Conservation (phyloP, 2,888 invertebrate species). For the Tenthredo livida region DNA sequence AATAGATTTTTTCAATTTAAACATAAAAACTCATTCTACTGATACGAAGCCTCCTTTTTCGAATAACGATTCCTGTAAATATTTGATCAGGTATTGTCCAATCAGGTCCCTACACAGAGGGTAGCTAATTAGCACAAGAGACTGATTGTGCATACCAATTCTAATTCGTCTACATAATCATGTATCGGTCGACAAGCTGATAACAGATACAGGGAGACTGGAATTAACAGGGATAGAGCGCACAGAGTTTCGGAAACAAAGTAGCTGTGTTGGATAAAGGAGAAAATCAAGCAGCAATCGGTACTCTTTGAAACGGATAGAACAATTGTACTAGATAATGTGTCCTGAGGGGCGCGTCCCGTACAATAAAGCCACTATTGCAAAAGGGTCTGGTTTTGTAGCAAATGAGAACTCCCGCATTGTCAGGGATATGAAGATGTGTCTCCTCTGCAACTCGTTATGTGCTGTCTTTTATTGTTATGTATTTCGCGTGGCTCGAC, state of each 20-base stretch:
- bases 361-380: conserved; percentile 26
- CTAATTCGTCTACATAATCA: conserved; percentile 8
- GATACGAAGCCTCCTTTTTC: not conserved
- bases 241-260: not conserved
- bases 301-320: conserved; percentile 30
- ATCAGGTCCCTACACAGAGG: not conserved
- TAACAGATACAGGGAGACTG: not conserved
- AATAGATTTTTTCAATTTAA: not conserved
- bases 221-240: not conserved
- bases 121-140: not conserved
- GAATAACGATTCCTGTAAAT: not conserved
- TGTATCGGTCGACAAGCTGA: not conserved
- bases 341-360: not conserved
- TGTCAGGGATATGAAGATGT: not conserved
- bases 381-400: conserved; percentile 10
- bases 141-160: conserved; percentile 29
- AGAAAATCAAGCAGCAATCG: conserved; percentile 17
- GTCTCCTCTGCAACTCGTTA: not conserved
- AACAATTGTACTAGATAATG: conserved; percentile 35
- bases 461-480: not conserved
- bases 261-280: not conserved
- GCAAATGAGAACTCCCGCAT: conserved; percentile 29
- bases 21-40: not conserved
- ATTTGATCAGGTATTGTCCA: not conserved
- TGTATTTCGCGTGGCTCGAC: not conserved